A percentile compares a stretch with the other conserved stretches of the same genome.
Evolutionary conservation across 2,888 invertebrate species (phyloP).

Genomic region (Empis livida): DNA sequence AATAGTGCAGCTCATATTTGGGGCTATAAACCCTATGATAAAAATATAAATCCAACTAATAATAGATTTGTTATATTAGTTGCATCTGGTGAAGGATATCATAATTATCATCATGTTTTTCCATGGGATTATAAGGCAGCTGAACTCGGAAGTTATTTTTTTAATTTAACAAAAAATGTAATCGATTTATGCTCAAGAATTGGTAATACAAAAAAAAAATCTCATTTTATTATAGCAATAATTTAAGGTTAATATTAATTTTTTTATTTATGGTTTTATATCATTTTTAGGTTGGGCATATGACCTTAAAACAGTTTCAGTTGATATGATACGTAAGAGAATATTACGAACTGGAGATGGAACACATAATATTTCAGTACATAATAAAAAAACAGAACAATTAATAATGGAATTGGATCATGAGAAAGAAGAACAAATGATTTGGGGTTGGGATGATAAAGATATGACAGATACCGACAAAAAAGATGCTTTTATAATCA

Average conservation of each 20-base stretch:
- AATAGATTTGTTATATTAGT: conserved; percentile 50
- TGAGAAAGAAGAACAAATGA: conserved; percentile 38
- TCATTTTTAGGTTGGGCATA: conserved; percentile 70
- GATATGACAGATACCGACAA: conserved; percentile 62
- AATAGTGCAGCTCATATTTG: conserved; percentile 90
- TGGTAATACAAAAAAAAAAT: conserved; percentile 38
- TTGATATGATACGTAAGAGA: conserved; percentile 55
- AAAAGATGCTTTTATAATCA: conserved; percentile 33
- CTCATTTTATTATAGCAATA: not conserved
- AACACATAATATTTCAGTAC: conserved; percentile 30
- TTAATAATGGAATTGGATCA: conserved; percentile 25
- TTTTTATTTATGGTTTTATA: no score
- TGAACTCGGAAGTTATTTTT: conserved; percentile 52
- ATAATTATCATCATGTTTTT: conserved; percentile 81
- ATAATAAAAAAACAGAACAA: conserved; percentile 21
- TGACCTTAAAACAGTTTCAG: conserved; percentile 67
- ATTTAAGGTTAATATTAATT: not conserved
- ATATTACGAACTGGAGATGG: conserved; percentile 64
- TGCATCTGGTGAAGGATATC: conserved; percentile 71
- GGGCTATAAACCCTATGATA: conserved; percentile 83
- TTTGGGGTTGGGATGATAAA: conserved; percentile 75
- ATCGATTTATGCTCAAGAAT: conserved; percentile 55
- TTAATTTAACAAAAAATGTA: conserved; percentile 48
- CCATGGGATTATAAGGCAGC: conserved; percentile 72
- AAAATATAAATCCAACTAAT: conserved; percentile 56